Conservation (phyloP, 1,140 invertebrate species). For the Trichoplusia ni region DNA sequence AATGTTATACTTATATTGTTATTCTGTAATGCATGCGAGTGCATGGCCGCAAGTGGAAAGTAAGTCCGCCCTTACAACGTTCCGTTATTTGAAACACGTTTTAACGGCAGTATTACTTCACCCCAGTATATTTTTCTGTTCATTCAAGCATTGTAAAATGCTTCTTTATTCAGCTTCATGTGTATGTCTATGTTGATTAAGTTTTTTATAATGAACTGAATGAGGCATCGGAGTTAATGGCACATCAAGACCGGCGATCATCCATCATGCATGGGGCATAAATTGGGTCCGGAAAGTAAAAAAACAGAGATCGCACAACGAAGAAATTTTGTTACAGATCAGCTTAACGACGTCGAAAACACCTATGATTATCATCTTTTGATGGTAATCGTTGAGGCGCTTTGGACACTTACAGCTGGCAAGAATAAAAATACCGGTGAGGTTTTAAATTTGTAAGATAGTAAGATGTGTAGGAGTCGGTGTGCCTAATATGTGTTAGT, state of each 20-base stretch:
- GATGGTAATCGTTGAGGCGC: conserved; percentile 76
- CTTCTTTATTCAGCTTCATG: conserved; percentile 40
- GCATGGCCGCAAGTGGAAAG: conserved; percentile 20
- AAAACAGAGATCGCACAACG: conserved; percentile 76
- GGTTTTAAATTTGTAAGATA: conserved; percentile 64
- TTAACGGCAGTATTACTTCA: conserved; percentile 14
- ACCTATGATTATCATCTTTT: conserved; percentile 81
- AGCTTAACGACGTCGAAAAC: conserved; percentile 81
- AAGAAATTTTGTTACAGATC: conserved; percentile 80
- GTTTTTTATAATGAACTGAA: conserved; percentile 43
- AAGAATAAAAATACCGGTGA: conserved; percentile 72
- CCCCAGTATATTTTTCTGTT: conserved; percentile 4
- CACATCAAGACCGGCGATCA: conserved; percentile 49
- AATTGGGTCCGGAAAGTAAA: conserved; percentile 48
- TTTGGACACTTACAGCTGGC: conserved; percentile 73
- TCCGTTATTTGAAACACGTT: not conserved
- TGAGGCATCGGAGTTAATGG: conserved; percentile 52
- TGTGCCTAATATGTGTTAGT: conserved; percentile 60
- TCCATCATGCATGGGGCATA: conserved; percentile 59
- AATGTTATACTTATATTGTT: conserved; percentile 19
- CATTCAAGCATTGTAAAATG: conserved; percentile 19
- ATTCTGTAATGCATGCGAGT: conserved; percentile 18
- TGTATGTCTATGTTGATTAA: conserved; percentile 41
- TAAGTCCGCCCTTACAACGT: conserved; percentile 17
- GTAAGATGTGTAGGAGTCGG: conserved; percentile 57